Conservation (phyloP, 1,140 invertebrate species). For the Drosophila eugracilis region DNA sequence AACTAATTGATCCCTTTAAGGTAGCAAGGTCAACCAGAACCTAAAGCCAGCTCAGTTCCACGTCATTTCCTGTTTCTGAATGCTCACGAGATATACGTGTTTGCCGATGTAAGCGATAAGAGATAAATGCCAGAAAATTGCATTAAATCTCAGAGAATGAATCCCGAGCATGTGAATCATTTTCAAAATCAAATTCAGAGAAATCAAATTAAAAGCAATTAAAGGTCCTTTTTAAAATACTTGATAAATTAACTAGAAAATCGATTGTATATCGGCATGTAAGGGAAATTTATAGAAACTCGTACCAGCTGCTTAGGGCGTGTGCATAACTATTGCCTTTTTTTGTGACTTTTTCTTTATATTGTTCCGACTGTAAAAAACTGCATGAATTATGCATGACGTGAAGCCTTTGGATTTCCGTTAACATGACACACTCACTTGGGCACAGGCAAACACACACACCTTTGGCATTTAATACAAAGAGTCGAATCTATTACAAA, state of each 20-base stretch:
- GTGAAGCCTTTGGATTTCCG: constrained; percentile 67
- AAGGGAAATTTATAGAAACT: constrained; percentile 21
- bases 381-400: constrained; percentile 77
- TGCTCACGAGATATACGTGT: constrained; percentile 6
- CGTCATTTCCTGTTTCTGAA: constrained; percentile 62
- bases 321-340: constrained; percentile 37
- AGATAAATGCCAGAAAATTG: constrained; percentile 22
- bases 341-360: constrained; percentile 33
- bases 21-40: constrained; percentile 3
- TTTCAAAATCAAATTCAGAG: constrained; percentile 15
- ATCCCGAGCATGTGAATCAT: constrained; percentile 47
- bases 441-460: too few species aligned
- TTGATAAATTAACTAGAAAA: constrained; percentile 8
- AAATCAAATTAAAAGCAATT: constrained; percentile 63
- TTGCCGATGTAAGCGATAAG: constrained; percentile 24
- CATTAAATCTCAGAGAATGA: constrained; percentile 30
- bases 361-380: constrained; percentile 51
- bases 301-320: constrained; percentile 42
- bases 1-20: neutral
- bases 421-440: constrained; percentile 67
- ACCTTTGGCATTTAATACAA: constrained; percentile 48
- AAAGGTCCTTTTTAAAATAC: constrained; percentile 20
- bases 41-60: constrained; percentile 50
- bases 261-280: constrained; percentile 3
- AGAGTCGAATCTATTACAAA: constrained; percentile 75